Evolutionary conservation across 1,140 invertebrate genomes (phyloP), one percentile per base, ranked within the genome.

Genomic region (Drosophila tropicalis): DNA sequence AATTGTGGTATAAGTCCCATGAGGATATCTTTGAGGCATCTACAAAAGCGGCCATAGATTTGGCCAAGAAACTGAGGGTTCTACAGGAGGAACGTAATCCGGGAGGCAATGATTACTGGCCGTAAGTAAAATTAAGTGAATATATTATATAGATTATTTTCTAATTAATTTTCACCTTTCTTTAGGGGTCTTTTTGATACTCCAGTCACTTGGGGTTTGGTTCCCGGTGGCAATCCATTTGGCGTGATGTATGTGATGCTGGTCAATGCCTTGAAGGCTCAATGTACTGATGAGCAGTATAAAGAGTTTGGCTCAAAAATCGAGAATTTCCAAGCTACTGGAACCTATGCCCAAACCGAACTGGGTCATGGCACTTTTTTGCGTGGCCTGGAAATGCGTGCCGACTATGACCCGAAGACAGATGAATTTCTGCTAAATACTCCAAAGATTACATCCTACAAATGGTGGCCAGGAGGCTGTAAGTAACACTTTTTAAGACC

Each of bases 391-490:
- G 97, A 99, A 93, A 99, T 98, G 0, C 97, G 96, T 0, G 96
- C 98, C 3, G 97, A 96, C 6, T 99, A 97, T 90, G 98, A 99
- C 93, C 93, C 95, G 0, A 91, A 93, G 19, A 97, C 95, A 0
- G 93, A 98, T 91, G 97, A 98, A 93, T 99, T 99, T 91, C 92
- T 98, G 41, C 92, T 99, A 2, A 94, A 99, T 90, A 96, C 96
- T 63, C 98, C 98, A 1, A 97, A 95, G 44, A 92, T 98, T 12
- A 97, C 97, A 0, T 95, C 97, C 0, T 97, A 97, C 83, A 99
- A 99, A 93, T 99, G 97, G 96, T 98, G 97, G 97, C 97, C 97
- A 29, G 97, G 97, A 67, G 96, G 96, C 92, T 94, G 97, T 98
- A 93, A 95, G 96, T 95, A 9, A 10, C 15, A 10, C 19, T 0